Percentiles rank a stretch among this genome's conserved stretches.
phyloP scores from a whole-genome alignment of 2,888 invertebrate genomes.

The Acronicta psi region DNA sequence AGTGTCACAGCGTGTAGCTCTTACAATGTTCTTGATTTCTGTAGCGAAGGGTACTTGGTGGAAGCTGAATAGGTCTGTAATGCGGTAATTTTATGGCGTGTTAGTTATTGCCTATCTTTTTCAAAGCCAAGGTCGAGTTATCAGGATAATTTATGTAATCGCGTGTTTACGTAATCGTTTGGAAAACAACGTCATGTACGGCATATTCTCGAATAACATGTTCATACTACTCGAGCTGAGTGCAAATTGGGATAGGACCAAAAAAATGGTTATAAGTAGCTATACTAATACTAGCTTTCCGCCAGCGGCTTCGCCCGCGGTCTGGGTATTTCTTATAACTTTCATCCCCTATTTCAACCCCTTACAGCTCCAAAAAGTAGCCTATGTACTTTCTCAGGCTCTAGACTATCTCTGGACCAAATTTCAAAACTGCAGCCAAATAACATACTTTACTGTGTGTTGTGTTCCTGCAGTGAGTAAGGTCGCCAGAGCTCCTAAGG shows the following conservation, averaged over 20 bases:
- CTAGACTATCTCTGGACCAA: no score
- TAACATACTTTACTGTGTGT: no score
- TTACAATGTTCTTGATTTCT: slow-evolving; percentile 35
- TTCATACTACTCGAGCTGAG: neutral
- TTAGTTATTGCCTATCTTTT: slow-evolving; percentile 20
- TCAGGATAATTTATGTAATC: slow-evolving; percentile 17
- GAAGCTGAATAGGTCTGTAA: slow-evolving; percentile 28
- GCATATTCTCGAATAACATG: neutral
- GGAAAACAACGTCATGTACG: slow-evolving; percentile 19
- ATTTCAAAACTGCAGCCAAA: no score
- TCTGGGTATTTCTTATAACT: no score
- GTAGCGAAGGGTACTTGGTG: slow-evolving; percentile 2
- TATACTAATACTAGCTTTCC: no score
- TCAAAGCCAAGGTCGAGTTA: slow-evolving; percentile 28
- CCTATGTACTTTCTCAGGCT: no score
- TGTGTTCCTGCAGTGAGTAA: no score
- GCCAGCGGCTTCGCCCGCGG: no score
- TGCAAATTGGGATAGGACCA: neutral
- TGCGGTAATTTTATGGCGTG: slow-evolving; percentile 16
- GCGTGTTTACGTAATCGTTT: slow-evolving; percentile 23
- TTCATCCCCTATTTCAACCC: no score
- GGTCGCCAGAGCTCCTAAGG: no score
- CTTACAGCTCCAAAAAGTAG: no score
- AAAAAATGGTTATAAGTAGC: no score
- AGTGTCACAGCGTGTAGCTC: slow-evolving; percentile 16